Evolutionary conservation across 2,797 vertebrate species (phyloP), one percentile per base, ranked within the genome.

Genomic region (Coregonus ussuriensis): DNA sequence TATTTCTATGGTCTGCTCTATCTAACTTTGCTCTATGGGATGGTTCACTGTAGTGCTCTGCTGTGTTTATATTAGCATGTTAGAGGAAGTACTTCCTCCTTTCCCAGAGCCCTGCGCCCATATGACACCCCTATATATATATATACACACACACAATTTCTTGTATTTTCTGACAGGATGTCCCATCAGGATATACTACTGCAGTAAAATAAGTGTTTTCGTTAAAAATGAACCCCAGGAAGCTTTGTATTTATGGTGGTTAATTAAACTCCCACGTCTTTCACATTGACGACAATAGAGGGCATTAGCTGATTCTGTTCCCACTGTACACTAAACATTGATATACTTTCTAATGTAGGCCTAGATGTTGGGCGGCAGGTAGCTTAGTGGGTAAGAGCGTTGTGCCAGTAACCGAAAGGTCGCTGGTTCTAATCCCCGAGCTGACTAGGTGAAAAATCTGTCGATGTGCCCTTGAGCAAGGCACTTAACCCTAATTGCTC

Each of bases 251-350:
- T 86, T 78, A 29, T 83, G 37, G 72, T 78, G 77, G 74, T 87
- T 75, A 71, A 78, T 86, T 76, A 3, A 63, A 63, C 21, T n/a
- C 87, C 84, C 85, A 84, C 86, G 83, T 74, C 56, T 84, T 89
- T 91, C 90, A 84, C 89, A 91, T 78, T 74, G 35, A 59, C 71
- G 1, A 4, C 14, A 85, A 77, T 80, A 84, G 63, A 83, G 71
- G 67, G 67, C 47, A 71, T 47, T 5, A 21, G 15, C 41, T 47
- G 41, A 47, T 47, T 47, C 41, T 47, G 9, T 47, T 47, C 41
- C 41, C 9, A 11, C 41, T 47, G 41, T 47, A 47, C 41, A 47
- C 41, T 47, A 47, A 47, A 47, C 2, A 0, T 47, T 11, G 31
- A 33, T 33, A 11, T 47, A 47, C 41, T 47, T 47, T 47, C 41